A percentile compares a stretch with the other conserved stretches of the same genome.
Conservation (phyloP, 2,888 invertebrate genomes). For the Catocala sponsa region DNA sequence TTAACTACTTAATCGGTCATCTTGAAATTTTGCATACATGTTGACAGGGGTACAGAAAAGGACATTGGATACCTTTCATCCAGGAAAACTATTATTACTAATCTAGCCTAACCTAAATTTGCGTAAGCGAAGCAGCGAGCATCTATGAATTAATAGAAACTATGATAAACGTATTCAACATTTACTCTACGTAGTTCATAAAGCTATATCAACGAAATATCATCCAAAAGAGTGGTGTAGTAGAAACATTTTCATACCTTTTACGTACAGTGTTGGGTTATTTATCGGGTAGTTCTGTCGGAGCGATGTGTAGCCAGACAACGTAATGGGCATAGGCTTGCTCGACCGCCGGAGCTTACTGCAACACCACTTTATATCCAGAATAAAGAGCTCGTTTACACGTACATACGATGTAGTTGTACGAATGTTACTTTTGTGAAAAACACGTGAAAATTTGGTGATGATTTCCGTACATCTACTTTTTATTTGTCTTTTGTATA, state of each 20-base stretch:
- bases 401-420: conserved; percentile 15
- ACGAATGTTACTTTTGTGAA: not conserved
- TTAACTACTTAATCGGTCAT: too few species aligned
- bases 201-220: not conserved
- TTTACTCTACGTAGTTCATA: not conserved
- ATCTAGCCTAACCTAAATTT: too few species aligned
- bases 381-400: conserved; percentile 36
- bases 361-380: conserved; percentile 32
- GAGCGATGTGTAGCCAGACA: conserved; percentile 38
- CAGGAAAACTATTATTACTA: too few species aligned
- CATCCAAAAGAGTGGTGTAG: not conserved
- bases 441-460: too few species aligned
- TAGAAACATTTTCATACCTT: conserved; percentile 15
- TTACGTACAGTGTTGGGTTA: conserved; percentile 13
- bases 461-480: too few species aligned
- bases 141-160: too few species aligned
- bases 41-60: too few species aligned
- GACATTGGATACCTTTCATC: too few species aligned
- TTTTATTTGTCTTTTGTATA: too few species aligned
- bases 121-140: too few species aligned
- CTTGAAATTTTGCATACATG: too few species aligned
- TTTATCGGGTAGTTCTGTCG: conserved; percentile 20
- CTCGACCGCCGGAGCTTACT: conserved; percentile 31
- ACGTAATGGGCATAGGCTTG: conserved; percentile 41
- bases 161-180: too few species aligned